Conservation (phyloP, 2,113 vertebrate species). For the cat (Felis catus) region DNA sequence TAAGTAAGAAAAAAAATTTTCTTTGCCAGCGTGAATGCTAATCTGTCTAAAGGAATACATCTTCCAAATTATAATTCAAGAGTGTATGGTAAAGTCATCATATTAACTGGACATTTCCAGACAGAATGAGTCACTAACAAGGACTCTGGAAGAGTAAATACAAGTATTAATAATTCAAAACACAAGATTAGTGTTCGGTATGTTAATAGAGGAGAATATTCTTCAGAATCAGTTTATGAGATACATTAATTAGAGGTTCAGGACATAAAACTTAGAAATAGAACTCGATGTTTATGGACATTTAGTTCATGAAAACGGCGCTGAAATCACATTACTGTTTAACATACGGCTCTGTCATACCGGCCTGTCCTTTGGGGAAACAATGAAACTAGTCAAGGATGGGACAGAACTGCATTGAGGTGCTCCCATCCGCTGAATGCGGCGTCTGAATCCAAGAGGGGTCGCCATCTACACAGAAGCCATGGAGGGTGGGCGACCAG, state of each 20-base stretch:
- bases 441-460: rapidly evolving
- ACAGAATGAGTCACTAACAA: background rate
- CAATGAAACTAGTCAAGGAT: background rate
- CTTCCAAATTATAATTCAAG: background rate
- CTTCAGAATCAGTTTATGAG: background rate
- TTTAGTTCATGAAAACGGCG: background rate
- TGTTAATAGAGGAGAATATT: background rate
- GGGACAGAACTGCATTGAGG: rapidly evolving
- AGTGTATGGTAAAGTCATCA: background rate
- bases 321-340: background rate
- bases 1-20: background rate
- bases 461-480: too few species aligned
- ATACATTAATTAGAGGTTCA: background rate
- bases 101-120: too few species aligned
- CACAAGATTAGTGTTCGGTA: background rate
- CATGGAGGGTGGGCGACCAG: background rate
- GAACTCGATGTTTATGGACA: background rate
- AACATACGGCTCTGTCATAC: background rate
- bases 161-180: background rate
- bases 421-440: rapidly evolving
- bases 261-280: background rate
- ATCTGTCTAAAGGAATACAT: background rate
- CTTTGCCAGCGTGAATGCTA: background rate
- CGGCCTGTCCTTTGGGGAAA: background rate
- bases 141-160: background rate